Evolutionary conservation across 2,113 vertebrate genomes (phyloP).

Genomic region (Malurus cyaneus): DNA sequence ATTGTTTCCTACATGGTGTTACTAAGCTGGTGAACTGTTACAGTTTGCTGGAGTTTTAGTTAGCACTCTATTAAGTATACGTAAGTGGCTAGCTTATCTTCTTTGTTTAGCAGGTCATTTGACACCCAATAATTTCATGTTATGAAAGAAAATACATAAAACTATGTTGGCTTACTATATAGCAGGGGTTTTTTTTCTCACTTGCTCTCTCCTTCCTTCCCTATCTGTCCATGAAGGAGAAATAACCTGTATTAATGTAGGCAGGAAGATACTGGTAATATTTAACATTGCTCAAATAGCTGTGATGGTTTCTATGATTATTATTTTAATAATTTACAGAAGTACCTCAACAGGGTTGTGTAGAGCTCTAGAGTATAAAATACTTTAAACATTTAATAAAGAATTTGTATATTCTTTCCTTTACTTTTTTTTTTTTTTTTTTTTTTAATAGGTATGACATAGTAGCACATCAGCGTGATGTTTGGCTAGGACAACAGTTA

Average conservation of each 20-base stretch:
- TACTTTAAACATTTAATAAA: background rate
- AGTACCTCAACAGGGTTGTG: background rate
- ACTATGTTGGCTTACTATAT: background rate
- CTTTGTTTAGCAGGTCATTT: slow-evolving; percentile 49
- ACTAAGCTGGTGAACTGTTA: background rate
- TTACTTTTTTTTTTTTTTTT: fast-evolving
- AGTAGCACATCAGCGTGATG: background rate
- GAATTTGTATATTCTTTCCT: background rate
- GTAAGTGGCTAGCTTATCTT: slow-evolving; percentile 37
- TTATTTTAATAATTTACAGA: background rate
- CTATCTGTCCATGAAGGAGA: background rate
- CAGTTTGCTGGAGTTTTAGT: slow-evolving; percentile 3
- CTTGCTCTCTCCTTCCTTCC: background rate
- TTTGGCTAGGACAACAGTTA: background rate
- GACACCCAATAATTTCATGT: slow-evolving; percentile 17
- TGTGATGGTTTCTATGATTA: background rate
- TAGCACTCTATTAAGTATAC: slow-evolving; percentile 24
- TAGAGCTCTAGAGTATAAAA: background rate
- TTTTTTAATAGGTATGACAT: background rate
- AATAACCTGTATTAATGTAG: background rate
- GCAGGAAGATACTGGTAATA: background rate
- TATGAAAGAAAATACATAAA: background rate
- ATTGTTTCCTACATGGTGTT: background rate
- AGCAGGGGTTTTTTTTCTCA: fast-evolving
- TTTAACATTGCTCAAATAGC: background rate